phyloP scores from a whole-genome alignment of 2,113 vertebrate species.

The Chascanopsetta lugubris region DNA sequence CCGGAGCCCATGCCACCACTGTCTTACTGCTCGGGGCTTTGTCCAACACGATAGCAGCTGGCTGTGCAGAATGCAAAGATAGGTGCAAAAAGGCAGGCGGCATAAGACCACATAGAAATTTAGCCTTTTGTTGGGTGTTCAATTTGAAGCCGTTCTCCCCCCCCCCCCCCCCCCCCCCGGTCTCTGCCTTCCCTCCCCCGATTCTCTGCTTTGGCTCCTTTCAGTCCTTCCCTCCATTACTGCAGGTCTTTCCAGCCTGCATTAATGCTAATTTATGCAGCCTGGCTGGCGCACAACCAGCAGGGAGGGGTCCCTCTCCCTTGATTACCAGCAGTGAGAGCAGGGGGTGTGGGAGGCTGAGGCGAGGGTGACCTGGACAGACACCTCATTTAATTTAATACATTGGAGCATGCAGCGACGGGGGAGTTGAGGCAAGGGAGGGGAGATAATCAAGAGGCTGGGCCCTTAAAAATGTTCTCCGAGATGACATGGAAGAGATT shows the following conservation, averaged over 20 bases:
- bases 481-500: conserved; percentile 93
- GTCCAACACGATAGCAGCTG: conserved; percentile 69
- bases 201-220: conserved; percentile 51
- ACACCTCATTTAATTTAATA: conserved; percentile 97
- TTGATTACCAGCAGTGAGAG: conserved; percentile 80
- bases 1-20: conserved; percentile 63
- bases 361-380: conserved; percentile 88
- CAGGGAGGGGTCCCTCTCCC: conserved; percentile 75
- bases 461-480: conserved; percentile 86
- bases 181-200: conserved; percentile 34
- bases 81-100: conserved; percentile 35
- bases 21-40: conserved; percentile 65
- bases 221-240: conserved; percentile 58
- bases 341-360: conserved; percentile 68
- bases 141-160: conserved; percentile 54
- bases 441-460: conserved; percentile 90
- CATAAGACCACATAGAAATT: conserved; percentile 56
- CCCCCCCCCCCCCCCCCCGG: conserved; percentile 22
- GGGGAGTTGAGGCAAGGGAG: conserved; percentile 83
- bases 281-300: conserved; percentile 68
- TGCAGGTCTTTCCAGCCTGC: conserved; percentile 63
- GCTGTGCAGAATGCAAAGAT: conserved; percentile 44
- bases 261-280: conserved; percentile 84
- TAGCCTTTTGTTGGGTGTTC: conserved; percentile 76
- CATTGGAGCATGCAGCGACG: conserved; percentile 83